These are phyloP conservation scores for Illadopsis cleaveri DNA, from an alignment of 2,113 vertebrate species.

Conservation along the genomic window DNA sequence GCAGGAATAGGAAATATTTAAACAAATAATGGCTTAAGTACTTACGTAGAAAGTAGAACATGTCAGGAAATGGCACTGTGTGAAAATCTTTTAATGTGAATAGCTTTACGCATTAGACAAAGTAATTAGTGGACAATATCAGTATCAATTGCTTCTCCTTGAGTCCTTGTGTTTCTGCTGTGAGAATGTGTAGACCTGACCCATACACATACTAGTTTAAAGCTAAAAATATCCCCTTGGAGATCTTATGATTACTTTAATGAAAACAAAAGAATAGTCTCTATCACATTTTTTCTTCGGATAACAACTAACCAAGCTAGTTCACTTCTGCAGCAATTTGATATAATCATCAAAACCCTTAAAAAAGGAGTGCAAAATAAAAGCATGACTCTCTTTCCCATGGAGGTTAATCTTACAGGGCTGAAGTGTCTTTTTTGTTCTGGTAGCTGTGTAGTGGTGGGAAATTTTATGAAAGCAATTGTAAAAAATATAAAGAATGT, in stretches of 20 bases:
- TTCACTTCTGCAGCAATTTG: not conserved
- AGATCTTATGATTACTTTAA: not conserved
- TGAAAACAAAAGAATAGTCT: not conserved
- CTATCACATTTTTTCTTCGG: not conserved
- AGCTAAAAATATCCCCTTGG: not conserved
- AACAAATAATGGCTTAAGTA: not conserved
- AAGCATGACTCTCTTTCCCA: accelerated
- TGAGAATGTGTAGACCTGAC: not conserved
- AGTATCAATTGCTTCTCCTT: not conserved
- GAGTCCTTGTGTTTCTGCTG: not conserved
- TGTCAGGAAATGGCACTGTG: not conserved
- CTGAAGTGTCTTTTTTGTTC: not conserved
- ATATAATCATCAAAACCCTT: not conserved
- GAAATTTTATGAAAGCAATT: not conserved
- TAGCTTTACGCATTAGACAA: not conserved
- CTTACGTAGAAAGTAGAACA: not conserved
- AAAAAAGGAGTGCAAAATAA: not conserved
- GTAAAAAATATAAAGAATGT: not conserved
- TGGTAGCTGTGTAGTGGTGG: not conserved
- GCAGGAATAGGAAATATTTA: not conserved
- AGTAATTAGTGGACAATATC: not conserved
- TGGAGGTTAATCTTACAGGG: not conserved
- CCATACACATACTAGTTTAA: accelerated
- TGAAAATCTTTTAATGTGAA: not conserved
- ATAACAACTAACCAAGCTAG: not conserved